Evolutionary conservation across 2,888 invertebrate species (phyloP), one percentile per base, ranked within the genome.

Genomic region (Scaptomyza caliginosa): DNA sequence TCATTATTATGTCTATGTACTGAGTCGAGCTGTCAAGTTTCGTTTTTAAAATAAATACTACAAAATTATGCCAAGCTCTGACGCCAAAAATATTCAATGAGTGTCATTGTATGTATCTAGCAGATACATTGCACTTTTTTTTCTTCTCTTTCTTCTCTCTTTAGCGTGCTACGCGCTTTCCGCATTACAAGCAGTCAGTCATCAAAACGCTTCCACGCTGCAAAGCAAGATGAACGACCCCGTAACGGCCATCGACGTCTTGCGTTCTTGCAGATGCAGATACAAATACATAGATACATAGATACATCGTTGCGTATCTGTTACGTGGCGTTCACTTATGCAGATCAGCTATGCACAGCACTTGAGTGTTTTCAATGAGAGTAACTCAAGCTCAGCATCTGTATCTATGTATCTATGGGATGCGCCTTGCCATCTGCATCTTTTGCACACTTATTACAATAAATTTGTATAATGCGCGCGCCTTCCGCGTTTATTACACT

Each of bases 351-450:
- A 34, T 34, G 34, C 3, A 4, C 21, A 56, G 85, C 85, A 81
- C 85, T 81, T 81, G 87, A 86, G 67, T 81, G 86, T 84, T 67
- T 81, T 81, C 87, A 84, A 86, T 74, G 64, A 24, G 26, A 42
- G 28, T 43, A 66, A 77, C 62, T 62, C 30, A 48, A 50, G 60
- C 62, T 56, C 40, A 46, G 13, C 38, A 39, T 59, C 21, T 38
- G 34, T 42, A 70, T 64, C 54, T 40, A 23, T 58, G 58, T 58
- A 74, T 81, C 73, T 60, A 50, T 62, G 48, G 54, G 76, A 67
- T 71, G 21, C 56, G 17, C 34, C 34, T 16, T 50, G 45, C 48
- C 42, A 39, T 59, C 59, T 39, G 21, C 45, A 45, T 45, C 28
- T 43, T 17, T 43, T 23, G 16, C 21, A 49, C 38, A 21, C 56